Evolutionary conservation across 2,113 vertebrate genomes (phyloP).

Genomic region (Pithys albifrons): DNA sequence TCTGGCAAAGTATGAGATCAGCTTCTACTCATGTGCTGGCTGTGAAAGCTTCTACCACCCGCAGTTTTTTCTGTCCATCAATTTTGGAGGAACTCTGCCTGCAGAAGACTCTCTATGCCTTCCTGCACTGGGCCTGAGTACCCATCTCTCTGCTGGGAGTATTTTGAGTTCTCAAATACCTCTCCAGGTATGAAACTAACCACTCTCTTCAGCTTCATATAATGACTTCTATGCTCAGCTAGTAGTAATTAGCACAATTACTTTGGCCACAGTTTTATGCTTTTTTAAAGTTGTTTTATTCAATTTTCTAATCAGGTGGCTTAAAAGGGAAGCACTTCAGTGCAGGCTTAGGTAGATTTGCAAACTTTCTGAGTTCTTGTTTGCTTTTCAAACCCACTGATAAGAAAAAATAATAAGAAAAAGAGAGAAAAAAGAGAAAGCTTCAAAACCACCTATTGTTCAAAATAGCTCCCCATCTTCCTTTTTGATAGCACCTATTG

Average conservation of each 20-base stretch:
- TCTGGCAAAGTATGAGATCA: background rate
- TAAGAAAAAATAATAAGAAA: background rate
- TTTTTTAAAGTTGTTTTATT: background rate
- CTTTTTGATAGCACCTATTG: constrained; percentile 7
- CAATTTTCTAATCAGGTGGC: background rate
- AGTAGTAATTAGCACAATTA: background rate
- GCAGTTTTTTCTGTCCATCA: rapidly evolving
- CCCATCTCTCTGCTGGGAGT: background rate
- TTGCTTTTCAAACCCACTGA: background rate
- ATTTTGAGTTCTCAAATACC: background rate
- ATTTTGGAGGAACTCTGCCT: background rate
- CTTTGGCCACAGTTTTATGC: background rate
- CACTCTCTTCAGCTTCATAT: background rate
- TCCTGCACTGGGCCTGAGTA: background rate
- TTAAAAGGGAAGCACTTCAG: background rate
- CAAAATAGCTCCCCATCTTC: background rate
- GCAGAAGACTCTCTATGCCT: background rate
- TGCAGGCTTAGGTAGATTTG: background rate
- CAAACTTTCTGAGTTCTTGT: background rate
- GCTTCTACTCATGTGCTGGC: rapidly evolving
- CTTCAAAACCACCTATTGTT: constrained; percentile 22
- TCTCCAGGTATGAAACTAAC: background rate
- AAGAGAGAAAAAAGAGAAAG: background rate
- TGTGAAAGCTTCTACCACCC: background rate
- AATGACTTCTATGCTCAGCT: background rate